A percentile compares a stretch with the other conserved stretches of the same genome.
Conservation (phyloP, 2,888 invertebrate species). For the Unio delphinus region DNA sequence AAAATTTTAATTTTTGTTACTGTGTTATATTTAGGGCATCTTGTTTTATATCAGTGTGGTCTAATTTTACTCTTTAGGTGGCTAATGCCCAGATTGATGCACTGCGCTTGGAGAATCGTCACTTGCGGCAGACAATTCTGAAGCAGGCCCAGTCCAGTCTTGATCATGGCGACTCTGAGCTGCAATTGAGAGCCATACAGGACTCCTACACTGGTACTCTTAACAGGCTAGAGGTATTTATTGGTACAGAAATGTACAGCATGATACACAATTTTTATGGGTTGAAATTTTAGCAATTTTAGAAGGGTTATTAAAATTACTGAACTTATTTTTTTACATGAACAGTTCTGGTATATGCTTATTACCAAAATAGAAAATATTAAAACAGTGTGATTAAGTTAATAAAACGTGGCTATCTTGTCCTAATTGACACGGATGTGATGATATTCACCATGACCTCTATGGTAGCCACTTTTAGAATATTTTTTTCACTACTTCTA, state of each 20-base stretch:
- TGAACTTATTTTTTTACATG: not conserved
- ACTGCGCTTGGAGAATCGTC: slow-evolving; percentile 59
- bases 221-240: slow-evolving; percentile 51
- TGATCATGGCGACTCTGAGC: slow-evolving; percentile 45
- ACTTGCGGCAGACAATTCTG: slow-evolving; percentile 55
- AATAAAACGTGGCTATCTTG: no score
- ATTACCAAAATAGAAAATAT: no score
- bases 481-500: no score
- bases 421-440: no score
- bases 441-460: no score
- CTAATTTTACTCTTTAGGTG: slow-evolving; percentile 38
- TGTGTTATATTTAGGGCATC: no score
- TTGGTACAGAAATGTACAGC: no score
- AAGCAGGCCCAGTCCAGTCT: slow-evolving; percentile 45
- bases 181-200: slow-evolving; percentile 50
- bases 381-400: no score
- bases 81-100: slow-evolving; percentile 61
- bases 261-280: not conserved
- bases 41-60: no score
- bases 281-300: not conserved
- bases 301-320: not conserved
- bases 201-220: slow-evolving; percentile 48
- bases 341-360: no score
- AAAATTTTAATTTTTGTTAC: no score
- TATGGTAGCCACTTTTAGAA: no score